phyloP scores from a whole-genome alignment of 2,888 invertebrate genomes.

The Tridacna crocea region DNA sequence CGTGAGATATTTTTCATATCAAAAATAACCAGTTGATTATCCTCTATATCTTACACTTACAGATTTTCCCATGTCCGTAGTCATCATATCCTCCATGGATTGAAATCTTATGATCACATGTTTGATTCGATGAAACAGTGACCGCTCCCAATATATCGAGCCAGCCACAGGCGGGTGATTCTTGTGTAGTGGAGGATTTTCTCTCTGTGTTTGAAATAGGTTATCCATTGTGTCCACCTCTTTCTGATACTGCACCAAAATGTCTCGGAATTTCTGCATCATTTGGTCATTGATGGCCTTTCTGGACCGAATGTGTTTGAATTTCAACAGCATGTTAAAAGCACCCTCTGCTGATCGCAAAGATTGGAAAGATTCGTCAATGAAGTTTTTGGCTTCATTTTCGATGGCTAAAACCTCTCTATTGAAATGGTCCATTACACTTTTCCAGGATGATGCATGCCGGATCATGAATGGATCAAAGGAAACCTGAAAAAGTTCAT shows the following conservation, averaged over 20 bases:
- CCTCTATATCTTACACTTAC: conserved; percentile 68
- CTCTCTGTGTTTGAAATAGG: conserved; percentile 81
- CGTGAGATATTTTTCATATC: too few relatives aligned
- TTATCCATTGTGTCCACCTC: conserved; percentile 88
- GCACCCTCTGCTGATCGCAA: conserved; percentile 93
- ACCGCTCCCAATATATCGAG: conserved; percentile 93
- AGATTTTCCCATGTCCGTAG: conserved; percentile 89
- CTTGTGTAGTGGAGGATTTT: conserved; percentile 89
- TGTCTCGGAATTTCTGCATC: conserved; percentile 92
- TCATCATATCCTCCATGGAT: conserved; percentile 90
- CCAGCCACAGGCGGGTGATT: conserved; percentile 93
- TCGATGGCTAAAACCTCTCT: conserved; percentile 90
- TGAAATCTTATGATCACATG: conserved; percentile 92
- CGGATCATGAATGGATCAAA: conserved; percentile 93
- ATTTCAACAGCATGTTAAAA: conserved; percentile 91
- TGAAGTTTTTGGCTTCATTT: conserved; percentile 92
- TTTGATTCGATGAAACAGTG: conserved; percentile 92
- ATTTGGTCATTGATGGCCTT: conserved; percentile 90
- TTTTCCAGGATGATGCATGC: conserved; percentile 94
- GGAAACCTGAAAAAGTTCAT: conserved; percentile 86
- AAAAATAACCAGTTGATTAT: too few relatives aligned
- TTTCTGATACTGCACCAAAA: conserved; percentile 93
- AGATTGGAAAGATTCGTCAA: conserved; percentile 93
- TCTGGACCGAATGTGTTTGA: conserved; percentile 91
- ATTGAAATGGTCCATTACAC: conserved; percentile 91